Evolutionary conservation across 2,888 invertebrate species (phyloP), one percentile per base, ranked within the genome.

Genomic region (Patella depressa): DNA sequence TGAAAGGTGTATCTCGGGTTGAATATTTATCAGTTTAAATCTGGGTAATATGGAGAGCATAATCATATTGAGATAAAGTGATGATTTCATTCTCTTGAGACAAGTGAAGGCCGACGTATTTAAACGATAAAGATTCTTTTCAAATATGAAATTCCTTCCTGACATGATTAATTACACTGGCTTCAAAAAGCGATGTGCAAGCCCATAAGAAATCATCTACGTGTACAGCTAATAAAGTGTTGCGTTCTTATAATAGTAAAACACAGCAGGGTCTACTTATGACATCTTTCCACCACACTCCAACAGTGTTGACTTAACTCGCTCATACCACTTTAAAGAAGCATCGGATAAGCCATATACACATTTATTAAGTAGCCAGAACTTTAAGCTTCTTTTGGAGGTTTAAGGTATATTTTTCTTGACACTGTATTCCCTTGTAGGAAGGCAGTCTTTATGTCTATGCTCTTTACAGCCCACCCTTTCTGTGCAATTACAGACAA

Each of bases 311-410:
- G 17, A n/a, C 19, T 59, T 59, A 1, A 78, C 78, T 29, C 19
- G 24, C 5, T 71, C 57, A 55, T 74, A 74, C 74, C 74, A 74
- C 9, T 74, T 57, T 59, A 71, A 15, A 14, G 78, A 78, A 54
- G 76, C 78, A 69, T 78, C 24, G 24, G 24, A 24, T 24, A 24
- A 24, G 24, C 1, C 24, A 24, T 24, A 78, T 2, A 76, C 72
- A 76, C 76, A 76, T 55, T 76, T 76, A 15, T 76, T 19, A 15
- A 76, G n/a, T 19, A 70, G 53, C 70, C 69, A 69, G n/a, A 12
- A n/a, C 17, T n/a, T 12, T 24, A 53, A 14, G 53, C 19, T 73
- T 77, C 70, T 24, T n/a, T 45, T 12, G 57, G 78, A 17, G 73
- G 73, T n/a, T 71, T 53, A 1, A 34, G 29, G 29, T 53, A 69